Base-by-base conservation (phyloP, 2,797 vertebrate species). In the Synaphobranchus kaupii region DNA sequence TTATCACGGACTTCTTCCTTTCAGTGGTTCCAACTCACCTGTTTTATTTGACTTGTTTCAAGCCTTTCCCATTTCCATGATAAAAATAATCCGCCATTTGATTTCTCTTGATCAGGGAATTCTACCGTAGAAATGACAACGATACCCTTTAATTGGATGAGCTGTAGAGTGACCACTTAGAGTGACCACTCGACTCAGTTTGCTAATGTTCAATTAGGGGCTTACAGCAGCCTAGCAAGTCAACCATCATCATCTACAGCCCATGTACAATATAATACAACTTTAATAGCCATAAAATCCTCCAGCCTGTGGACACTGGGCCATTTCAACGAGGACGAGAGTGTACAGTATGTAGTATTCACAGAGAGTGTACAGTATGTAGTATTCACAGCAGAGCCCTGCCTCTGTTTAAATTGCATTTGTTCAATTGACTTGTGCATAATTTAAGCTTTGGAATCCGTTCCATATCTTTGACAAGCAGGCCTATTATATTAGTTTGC, bases 401-500 rank as follows among this genome's bases (percentile, higher is more conserved):
- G 63, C 87, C 89, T 92, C 91, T 91, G 90, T 94, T 92, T 93
- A 88, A 93, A 94, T 92, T 91, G 88, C 89, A 88, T 93, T 94
- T 93, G 89, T 92, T 94, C 90, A 93, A 92, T 91, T 88, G 89
- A 92, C 91, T 95, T 92, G 88, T 92, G 90, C 94, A 95, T 94
- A 92, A 93, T 93, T 95, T 91, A 94, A 88, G 84, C 90, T 91
- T 92, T 94, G 89, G 93, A 93, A 94, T 92, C 87, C 86, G 90
- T 89, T 91, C 90, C 89, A 90, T 94, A 95, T 95, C 92, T 93
- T 90, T 92, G 93, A 93, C 93, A 94, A 93, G 87, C 92, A 93
- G 92, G 71, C 89, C 87, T 87, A 89, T 92, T 94, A 91, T 93
- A 95, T 93, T 89, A 90, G 92, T 73, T 90, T 85, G 84, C 89